These are phyloP conservation scores for Dioctria linearis DNA, from an alignment of 2,888 invertebrate genomes.

Conservation along the genomic window DNA sequence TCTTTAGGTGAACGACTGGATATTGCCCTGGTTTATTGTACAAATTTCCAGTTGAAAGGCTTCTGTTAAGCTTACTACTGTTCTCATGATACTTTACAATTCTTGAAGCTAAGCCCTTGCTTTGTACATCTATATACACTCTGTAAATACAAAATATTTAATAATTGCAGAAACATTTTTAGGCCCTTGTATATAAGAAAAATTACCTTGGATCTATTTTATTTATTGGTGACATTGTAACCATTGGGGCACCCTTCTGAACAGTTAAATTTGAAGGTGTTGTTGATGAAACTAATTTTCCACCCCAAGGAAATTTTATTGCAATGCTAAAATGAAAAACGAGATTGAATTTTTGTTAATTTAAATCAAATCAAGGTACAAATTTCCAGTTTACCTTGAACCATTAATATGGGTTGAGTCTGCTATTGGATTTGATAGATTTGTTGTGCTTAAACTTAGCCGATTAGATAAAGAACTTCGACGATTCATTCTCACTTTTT, in stretches of 20 bases:
- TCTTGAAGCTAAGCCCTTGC: constrained; percentile 72
- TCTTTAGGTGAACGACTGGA: constrained; percentile 73
- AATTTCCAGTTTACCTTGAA: constrained; percentile 60
- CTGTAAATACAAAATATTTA: constrained; percentile 58
- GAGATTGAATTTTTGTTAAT: background rate
- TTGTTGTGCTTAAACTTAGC: constrained; percentile 65
- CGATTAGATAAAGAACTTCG: constrained; percentile 53
- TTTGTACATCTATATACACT: constrained; percentile 72
- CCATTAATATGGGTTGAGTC: constrained; percentile 68
- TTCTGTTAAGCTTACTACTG: constrained; percentile 65
- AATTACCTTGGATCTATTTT: constrained; percentile 66
- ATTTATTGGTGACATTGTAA: constrained; percentile 48
- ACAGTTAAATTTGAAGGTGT: constrained; percentile 56
- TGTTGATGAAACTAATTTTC: constrained; percentile 59
- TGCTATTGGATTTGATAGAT: constrained; percentile 65
- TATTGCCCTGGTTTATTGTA: constrained; percentile 72
- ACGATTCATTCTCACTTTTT: constrained; percentile 9
- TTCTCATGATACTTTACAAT: constrained; percentile 72
- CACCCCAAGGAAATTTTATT: constrained; percentile 62
- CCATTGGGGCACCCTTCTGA: constrained; percentile 14
- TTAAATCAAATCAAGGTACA: background rate
- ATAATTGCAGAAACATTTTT: constrained; percentile 6
- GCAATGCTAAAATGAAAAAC: constrained; percentile 51
- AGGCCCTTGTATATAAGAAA: background rate
- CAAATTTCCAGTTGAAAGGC: constrained; percentile 65